Base-by-base conservation (phyloP, 1,140 invertebrate species). In the Amphibalanus amphitrite region DNA sequence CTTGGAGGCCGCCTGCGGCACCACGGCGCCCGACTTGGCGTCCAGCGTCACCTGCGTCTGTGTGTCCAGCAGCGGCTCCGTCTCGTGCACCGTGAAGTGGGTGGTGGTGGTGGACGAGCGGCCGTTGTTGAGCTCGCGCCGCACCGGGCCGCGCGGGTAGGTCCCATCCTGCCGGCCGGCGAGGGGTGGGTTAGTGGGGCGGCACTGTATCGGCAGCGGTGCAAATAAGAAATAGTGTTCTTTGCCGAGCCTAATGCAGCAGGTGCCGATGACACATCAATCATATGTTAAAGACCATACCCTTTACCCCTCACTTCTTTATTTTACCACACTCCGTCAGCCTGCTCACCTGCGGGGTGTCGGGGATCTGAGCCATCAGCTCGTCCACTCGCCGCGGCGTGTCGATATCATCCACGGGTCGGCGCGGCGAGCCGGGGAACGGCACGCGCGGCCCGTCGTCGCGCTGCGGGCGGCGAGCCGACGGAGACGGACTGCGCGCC, bases 1-100 rank as follows among this genome's bases (percentile, higher is more conserved):
- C 70, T 74, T 76, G 28, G 75, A 74, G 47, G 47, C 47, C 47
- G 47, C 17, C 6, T 59, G 47, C 47, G 47, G 47, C 47, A 59
- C 47, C 65, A 67, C 65, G 65, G n/a, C 65, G n/a, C 65, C 65
- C 8, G 26, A 28, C 26, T 17, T 26, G 28, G 65, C n/a, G 65
- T 67, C 65, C n/a, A 67, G 65, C 10, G 47, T 59, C 47, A 59
- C 47, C 47, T 59, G 10, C 13, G 47, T 59, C 47, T 59, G 47
- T 20, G 47, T 59, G 47, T 59, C 47, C 47, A 59, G 10, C 47
- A 59, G 47, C 47, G 47, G 47, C 47, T 59, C 47, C 6, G 6
- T 59, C 47, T 59, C 47, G 47, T 59, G 47, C 47, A 59, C 47
- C 47, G 47, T 59, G 47, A 59, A 59, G 47, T 59, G 47, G 47